Evolutionary conservation across 2,888 invertebrate species (phyloP).

Genomic region (Luperina testacea): DNA sequence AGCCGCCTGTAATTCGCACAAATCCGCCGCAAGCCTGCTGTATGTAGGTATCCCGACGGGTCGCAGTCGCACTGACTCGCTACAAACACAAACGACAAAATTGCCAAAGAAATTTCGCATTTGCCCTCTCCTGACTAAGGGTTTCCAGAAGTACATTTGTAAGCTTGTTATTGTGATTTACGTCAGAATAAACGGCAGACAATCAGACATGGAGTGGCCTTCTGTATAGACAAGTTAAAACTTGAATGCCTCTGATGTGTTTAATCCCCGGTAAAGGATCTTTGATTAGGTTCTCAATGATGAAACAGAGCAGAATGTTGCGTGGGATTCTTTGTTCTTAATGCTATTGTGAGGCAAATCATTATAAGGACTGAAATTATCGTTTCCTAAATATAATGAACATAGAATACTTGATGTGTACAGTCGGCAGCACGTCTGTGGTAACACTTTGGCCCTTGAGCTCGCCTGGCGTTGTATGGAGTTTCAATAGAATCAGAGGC

Average conservation of each 20-base stretch:
- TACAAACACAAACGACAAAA: conserved; percentile 36
- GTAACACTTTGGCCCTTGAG: not conserved
- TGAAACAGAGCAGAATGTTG: conserved; percentile 21
- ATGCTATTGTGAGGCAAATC: not conserved
- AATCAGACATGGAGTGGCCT: conserved; percentile 48
- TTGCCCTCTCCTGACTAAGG: conserved; percentile 37
- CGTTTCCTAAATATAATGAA: not conserved
- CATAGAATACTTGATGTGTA: not conserved
- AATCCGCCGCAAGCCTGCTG: conserved; percentile 73
- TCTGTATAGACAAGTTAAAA: conserved; percentile 68
- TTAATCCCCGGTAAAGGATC: conserved; percentile 64
- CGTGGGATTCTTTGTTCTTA: not conserved
- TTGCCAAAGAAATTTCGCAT: conserved; percentile 29
- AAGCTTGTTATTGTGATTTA: conserved; percentile 45
- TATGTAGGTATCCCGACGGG: conserved; percentile 66
- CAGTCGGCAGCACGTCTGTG: not conserved
- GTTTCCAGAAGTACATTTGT: not conserved
- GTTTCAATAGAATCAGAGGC: not conserved
- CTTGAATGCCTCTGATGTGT: conserved; percentile 69
- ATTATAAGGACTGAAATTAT: not conserved
- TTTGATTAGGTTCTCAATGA: conserved; percentile 64
- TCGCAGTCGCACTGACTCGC: conserved; percentile 45
- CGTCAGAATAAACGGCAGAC: conserved; percentile 57
- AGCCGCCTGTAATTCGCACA: conserved; percentile 71
- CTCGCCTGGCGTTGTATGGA: no score